phyloP scores from a whole-genome alignment of 2,888 invertebrate genomes.

The Oxytorus armatus region DNA sequence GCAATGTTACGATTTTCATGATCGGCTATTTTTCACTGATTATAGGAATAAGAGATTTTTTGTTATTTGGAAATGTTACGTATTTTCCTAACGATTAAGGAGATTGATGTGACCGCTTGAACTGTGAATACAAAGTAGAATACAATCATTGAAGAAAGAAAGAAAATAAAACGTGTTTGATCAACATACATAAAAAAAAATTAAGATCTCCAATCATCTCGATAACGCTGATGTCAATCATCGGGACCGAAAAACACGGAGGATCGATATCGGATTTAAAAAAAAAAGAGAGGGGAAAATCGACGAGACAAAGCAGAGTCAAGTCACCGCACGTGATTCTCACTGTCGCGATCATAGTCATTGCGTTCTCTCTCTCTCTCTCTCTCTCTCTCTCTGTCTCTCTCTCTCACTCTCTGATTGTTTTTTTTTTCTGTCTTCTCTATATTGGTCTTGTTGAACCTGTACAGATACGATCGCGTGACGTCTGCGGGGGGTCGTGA shows the following conservation, averaged over 20 bases:
- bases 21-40: no score
- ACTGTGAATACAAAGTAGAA: no score
- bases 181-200: neutral
- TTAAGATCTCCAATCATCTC: neutral
- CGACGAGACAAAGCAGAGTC: constrained; percentile 60
- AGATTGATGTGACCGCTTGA: no score
- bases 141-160: neutral
- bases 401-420: neutral
- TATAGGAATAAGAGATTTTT: no score
- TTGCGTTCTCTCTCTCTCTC: constrained; percentile 9
- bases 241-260: constrained; percentile 22
- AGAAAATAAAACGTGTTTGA: neutral
- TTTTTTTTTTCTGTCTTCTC: constrained; percentile 26
- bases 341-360: constrained; percentile 54
- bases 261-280: constrained; percentile 35
- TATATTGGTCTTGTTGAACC: constrained; percentile 57
- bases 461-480: constrained; percentile 79
- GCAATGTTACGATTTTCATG: no score
- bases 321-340: constrained; percentile 57
- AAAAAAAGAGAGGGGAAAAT: constrained; percentile 29
- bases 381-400: constrained; percentile 4
- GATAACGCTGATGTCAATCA: constrained; percentile 39
- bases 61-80: no score
- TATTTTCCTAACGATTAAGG: no score
- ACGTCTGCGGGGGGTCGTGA: constrained; percentile 81